Base-by-base conservation (phyloP, 2,888 invertebrate species). In the Ptilodon capucinus region DNA sequence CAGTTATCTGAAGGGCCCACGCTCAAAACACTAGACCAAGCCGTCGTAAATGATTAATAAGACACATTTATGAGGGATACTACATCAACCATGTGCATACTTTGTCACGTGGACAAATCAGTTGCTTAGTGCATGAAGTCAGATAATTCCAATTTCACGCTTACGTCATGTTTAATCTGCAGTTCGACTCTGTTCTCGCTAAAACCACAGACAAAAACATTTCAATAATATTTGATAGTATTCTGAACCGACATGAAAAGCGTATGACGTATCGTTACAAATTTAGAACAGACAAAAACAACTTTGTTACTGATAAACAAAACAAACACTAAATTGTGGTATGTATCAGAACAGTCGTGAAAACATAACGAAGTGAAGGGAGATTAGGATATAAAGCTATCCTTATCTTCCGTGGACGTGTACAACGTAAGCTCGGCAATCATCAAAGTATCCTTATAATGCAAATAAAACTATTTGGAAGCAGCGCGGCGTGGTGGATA, bases 401-500 rank as follows among this genome's bases (percentile, higher is more conserved):
- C 32, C 14, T 14, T 32, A 14, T 9, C 14, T 46, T 17, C 44
- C n/a, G n/a, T n/a, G n/a, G n/a, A n/a, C n/a, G n/a, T n/a, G n/a
- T n/a, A n/a, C n/a, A n/a, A n/a, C 49, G 64, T 61, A 61, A 63
- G 56, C 60, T 62, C 40, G 14, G 51, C 32, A 54, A 51, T 62
- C 50, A 59, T 64, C 55, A 48, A 58, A 68, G 70, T 62, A 48
- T 73, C 67, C 73, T 74, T 60, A 65, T 73, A 74, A 73, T 67
- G 65, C 67, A 74, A 76, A 74, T 70, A 71, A 75, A 75, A 73
- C 68, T 54, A 69, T 76, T 72, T 57, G 57, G 54, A 73, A 61
- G 64, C 61, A 57, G 53, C 63, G 63, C 54, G 54, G 48, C 43
- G 57, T 54, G 42, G 34, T 46, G 57, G 48, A 50, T 65, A 66